Conservation (phyloP, 2,113 vertebrate species). For the Petrocephalus microphthalmus region DNA sequence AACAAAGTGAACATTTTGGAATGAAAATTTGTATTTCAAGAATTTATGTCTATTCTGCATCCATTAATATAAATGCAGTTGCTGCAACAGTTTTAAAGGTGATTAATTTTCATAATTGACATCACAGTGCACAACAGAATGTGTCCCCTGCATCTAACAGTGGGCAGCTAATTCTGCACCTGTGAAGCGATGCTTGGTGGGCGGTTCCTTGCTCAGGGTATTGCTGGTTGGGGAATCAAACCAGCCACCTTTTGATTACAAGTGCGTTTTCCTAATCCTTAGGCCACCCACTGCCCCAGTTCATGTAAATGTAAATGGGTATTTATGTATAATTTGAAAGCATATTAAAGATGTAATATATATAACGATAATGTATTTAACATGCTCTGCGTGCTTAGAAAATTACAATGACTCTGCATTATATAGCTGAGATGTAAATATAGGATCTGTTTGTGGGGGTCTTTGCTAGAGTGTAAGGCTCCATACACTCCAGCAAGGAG, state of each 20-base stretch:
- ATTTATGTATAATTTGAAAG: background rate
- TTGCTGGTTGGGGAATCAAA: no score
- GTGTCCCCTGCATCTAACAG: no score
- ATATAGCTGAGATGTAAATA: background rate
- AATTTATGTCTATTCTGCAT: background rate
- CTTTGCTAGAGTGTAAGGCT: background rate
- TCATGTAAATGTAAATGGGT: background rate
- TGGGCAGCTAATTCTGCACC: no score
- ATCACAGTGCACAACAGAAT: no score
- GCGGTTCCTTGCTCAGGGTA: no score
- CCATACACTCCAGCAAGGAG: background rate
- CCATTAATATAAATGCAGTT: background rate
- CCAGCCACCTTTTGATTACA: no score
- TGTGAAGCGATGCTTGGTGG: no score
- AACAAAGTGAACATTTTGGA: background rate
- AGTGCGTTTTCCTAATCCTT: no score
- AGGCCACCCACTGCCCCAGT: background rate
- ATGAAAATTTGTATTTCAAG: background rate
- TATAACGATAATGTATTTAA: background rate
- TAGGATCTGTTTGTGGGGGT: background rate
- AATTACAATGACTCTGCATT: background rate
- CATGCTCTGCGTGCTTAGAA: background rate
- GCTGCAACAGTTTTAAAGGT: background rate
- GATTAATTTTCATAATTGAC: no score
- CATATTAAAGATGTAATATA: no score